Conservation (phyloP, 2,113 vertebrate species). For the Peromyscus leucopus region DNA sequence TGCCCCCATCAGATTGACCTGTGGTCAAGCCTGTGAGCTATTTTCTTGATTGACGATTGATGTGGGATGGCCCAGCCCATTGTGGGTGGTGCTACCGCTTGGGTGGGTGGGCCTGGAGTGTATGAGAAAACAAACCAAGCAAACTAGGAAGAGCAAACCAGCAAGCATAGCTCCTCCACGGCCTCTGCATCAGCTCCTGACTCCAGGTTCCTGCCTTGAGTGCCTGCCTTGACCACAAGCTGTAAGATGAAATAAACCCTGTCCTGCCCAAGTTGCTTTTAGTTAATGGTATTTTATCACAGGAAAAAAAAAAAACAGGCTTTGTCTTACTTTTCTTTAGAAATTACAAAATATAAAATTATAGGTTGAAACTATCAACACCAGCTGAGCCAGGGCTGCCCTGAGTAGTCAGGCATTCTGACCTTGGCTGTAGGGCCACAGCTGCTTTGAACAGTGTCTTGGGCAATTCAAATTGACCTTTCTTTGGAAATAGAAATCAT, state of each 20-base stretch:
- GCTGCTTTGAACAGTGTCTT: neutral
- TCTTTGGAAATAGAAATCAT: slow-evolving; percentile 8
- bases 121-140: neutral
- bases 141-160: neutral
- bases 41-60: neutral
- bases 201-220: neutral
- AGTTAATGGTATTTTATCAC: neutral
- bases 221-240: neutral
- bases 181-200: neutral
- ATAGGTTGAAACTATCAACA: neutral
- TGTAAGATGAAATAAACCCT: neutral
- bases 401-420: neutral
- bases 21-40: neutral
- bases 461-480: neutral
- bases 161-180: neutral
- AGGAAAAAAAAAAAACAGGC: neutral
- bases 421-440: no score
- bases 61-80: neutral
- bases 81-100: no score
- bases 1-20: neutral
- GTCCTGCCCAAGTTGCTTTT: neutral
- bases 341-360: slow-evolving; percentile 19
- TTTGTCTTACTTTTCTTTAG: neutral
- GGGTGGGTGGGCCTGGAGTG: neutral
- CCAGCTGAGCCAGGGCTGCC: neutral